Evolutionary conservation across 2,888 invertebrate genomes (phyloP).

Genomic region (Pyrrhosoma nymphula): DNA sequence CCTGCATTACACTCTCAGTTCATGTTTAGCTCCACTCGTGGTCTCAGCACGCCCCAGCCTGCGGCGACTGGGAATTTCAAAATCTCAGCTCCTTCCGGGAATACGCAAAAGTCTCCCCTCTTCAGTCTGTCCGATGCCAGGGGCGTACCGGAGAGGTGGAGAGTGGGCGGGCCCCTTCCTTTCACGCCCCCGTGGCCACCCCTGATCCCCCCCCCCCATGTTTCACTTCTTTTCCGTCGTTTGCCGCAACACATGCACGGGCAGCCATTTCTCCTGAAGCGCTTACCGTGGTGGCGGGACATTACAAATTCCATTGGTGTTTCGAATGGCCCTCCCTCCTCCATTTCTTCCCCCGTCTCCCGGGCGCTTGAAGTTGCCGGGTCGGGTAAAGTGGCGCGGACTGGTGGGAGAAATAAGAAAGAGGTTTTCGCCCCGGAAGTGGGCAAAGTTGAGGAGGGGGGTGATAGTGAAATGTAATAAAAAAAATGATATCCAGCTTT

Average conservation of each 20-base stretch:
- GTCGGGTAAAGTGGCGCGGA: not conserved
- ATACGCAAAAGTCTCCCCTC: not conserved
- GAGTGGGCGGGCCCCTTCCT: not conserved
- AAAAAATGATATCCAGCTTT: constrained; percentile 38
- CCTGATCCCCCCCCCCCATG: not conserved
- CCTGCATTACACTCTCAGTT: too few relatives aligned
- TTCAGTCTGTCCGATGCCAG: not conserved
- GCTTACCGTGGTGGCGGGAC: not conserved
- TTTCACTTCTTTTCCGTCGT: not conserved
- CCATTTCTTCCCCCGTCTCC: not conserved
- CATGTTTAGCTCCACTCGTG: too few relatives aligned
- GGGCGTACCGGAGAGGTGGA: not conserved
- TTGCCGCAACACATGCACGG: not conserved
- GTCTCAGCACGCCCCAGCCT: not conserved
- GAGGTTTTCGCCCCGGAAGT: not conserved
- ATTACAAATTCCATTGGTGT: constrained; percentile 55
- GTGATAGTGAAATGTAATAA: not conserved
- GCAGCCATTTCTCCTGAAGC: not conserved
- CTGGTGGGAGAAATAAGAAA: not conserved
- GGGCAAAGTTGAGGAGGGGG: not conserved
- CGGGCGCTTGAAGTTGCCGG: constrained; percentile 14
- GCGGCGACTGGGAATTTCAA: not conserved
- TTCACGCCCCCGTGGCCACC: not conserved
- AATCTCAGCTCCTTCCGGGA: not conserved
- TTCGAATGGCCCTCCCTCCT: not conserved